Conservation (phyloP, 2,888 invertebrate genomes). For the Hypomecis atomaria region DNA sequence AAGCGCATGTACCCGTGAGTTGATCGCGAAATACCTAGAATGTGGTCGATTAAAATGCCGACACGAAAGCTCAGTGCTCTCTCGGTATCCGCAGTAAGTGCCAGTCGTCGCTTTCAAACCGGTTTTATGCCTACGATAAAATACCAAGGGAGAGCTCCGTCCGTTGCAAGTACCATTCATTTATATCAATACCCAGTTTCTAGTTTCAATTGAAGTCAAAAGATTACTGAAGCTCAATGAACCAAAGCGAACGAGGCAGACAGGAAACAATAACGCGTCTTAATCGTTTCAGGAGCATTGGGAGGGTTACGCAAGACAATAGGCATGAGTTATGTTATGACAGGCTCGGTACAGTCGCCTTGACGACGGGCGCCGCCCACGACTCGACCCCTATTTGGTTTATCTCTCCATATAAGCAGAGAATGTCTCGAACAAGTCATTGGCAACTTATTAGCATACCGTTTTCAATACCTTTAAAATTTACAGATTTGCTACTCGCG, state of each 20-base stretch:
- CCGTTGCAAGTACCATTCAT: slow-evolving; percentile 51
- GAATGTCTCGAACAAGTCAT: slow-evolving; percentile 64
- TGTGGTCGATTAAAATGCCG: slow-evolving; percentile 67
- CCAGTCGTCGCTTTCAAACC: slow-evolving; percentile 68
- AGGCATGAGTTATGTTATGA: slow-evolving; percentile 58
- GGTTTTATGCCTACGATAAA: slow-evolving; percentile 57
- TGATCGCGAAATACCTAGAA: slow-evolving; percentile 48
- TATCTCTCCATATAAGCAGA: slow-evolving; percentile 75
- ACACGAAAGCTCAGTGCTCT: slow-evolving; percentile 65
- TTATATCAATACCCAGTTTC: slow-evolving; percentile 41
- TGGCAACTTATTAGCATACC: slow-evolving; percentile 63
- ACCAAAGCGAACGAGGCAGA: slow-evolving; percentile 61
- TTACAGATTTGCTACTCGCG: slow-evolving; percentile 44
- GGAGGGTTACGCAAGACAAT: slow-evolving; percentile 75
- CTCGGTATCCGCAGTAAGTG: slow-evolving; percentile 56
- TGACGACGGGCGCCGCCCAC: slow-evolving; percentile 75
- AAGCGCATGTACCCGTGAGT: slow-evolving; percentile 38
- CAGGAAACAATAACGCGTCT: slow-evolving; percentile 73
- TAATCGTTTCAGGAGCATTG: slow-evolving; percentile 60
- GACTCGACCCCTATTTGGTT: slow-evolving; percentile 63
- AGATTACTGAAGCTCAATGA: slow-evolving; percentile 69
- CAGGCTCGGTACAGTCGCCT: slow-evolving; percentile 53
- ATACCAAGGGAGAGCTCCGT: slow-evolving; percentile 52
- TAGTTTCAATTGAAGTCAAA: slow-evolving; percentile 40
- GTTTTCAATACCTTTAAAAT: slow-evolving; percentile 64